Evolutionary conservation across 2,797 vertebrate species (phyloP), one percentile per base, ranked within the genome.

Genomic region (Artibeus jamaicensis): DNA sequence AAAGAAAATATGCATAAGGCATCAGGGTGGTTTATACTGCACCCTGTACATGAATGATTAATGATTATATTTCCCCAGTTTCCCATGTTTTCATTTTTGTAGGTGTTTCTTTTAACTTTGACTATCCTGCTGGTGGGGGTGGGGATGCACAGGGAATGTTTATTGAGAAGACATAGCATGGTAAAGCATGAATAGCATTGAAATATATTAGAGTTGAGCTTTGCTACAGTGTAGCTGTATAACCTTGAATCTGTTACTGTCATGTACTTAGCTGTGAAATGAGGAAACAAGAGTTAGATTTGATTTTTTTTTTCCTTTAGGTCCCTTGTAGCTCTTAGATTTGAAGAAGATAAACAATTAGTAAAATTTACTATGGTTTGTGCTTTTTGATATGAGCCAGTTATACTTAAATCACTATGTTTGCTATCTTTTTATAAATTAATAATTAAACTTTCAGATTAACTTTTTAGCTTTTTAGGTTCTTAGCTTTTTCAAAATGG

Each of bases 401-500:
- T 95, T 15, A 29, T 21, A 67, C 3, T 62, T 94, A 73, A 74
- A 59, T 85, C 32, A n/a, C 32, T 24, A 5, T 68, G 39, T 9
- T 83, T 86, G 24, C 4, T 85, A 4, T 87, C 57, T 62, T 53
- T 91, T 86, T 86, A n/a, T 78, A 83, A 84, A 59, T 46, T 82
- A 77, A 19, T 71, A 50, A 76, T 84, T 85, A 71, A 91, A 67
- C n/a, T 87, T 73, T 3, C 37, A 83, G 46, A 37, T 89, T 86
- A 91, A 55, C 32, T 65, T 70, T 84, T 90, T 83, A 82, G 26
- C 24, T 84, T 82, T 74, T 77, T 85, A 21, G 24, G 32, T 46
- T 68, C 89, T 62, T 71, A 71, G n/a, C 12, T 62, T 92, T 96
- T 89, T 42, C n/a, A 57, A 93, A 97, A 24, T 94, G 37, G 70